A percentile compares a stretch with the other conserved stretches of the same genome.
These are phyloP conservation scores for Synanthedon tipuliformis DNA, from an alignment of 2,888 invertebrate species.

Conservation along the genomic window DNA sequence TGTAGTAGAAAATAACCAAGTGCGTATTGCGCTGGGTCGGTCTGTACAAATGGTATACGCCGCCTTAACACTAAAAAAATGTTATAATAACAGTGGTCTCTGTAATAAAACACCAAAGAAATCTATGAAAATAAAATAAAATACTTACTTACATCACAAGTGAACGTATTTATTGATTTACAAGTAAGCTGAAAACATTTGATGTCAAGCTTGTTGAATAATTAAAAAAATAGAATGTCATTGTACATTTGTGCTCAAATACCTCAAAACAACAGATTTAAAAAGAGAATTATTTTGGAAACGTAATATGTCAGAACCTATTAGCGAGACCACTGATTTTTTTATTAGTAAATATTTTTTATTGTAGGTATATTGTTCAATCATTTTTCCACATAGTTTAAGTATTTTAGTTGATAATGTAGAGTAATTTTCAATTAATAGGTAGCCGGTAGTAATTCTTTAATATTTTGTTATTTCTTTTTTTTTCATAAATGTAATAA, in stretches of 20 bases:
- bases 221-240: constrained; percentile 4
- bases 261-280: constrained; percentile 29
- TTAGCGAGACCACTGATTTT: constrained; percentile 39
- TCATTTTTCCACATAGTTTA: constrained; percentile 67
- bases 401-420: constrained; percentile 62
- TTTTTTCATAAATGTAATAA: constrained; percentile 59
- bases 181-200: constrained; percentile 12
- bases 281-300: constrained; percentile 16
- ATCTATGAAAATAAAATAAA: background rate
- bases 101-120: constrained; percentile 8
- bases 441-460: constrained; percentile 63
- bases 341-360: constrained; percentile 66
- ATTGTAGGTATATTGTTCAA: constrained; percentile 69
- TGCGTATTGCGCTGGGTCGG: constrained; percentile 40
- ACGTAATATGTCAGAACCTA: constrained; percentile 11
- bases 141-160: background rate
- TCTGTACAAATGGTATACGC: constrained; percentile 68
- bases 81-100: constrained; percentile 53
- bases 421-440: constrained; percentile 65
- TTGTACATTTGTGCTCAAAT: constrained; percentile 32
- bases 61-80: constrained; percentile 61
- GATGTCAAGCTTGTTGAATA: constrained; percentile 16
- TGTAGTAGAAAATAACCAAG: constrained; percentile 53
- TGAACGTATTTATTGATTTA: constrained; percentile 21
- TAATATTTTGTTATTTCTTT: constrained; percentile 66